phyloP scores from a whole-genome alignment of 2,797 vertebrate genomes.

The Streptopelia turtur region DNA sequence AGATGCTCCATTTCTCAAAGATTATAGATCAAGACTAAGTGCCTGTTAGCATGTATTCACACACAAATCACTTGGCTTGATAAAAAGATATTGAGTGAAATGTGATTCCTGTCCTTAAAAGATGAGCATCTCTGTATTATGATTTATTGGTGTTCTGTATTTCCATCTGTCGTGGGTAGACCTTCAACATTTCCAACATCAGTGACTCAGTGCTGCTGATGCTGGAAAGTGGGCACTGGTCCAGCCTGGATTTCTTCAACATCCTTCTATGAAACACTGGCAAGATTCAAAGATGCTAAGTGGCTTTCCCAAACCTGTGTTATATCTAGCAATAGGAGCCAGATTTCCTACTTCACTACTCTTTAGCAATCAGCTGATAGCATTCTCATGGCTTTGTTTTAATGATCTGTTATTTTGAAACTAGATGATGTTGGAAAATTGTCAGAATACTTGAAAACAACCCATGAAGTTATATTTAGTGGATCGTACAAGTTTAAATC shows the following conservation, averaged over 20 bases:
- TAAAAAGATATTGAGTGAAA: not conserved
- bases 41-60: not conserved
- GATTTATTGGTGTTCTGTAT: conserved; percentile 8
- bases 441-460: not conserved
- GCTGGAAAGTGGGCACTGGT: not conserved
- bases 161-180: not conserved
- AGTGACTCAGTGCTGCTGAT: not conserved
- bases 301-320: conserved; percentile 8
- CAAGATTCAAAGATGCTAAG: not conserved
- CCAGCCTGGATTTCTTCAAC: conserved; percentile 8
- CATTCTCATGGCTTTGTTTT: not conserved
- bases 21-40: not conserved
- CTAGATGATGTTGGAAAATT: not conserved
- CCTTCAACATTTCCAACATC: not conserved
- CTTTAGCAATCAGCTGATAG: conserved; percentile 2
- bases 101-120: not conserved
- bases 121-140: not conserved
- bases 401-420: not conserved
- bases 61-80: not conserved
- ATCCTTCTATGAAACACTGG: conserved; percentile 31
- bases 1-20: not conserved
- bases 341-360: not conserved
- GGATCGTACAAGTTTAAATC: not conserved
- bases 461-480: not conserved
- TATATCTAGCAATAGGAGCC: not conserved